Evolutionary conservation across 1,140 invertebrate species (phyloP).

Genomic region (Diachasmimorpha longicaudata): DNA sequence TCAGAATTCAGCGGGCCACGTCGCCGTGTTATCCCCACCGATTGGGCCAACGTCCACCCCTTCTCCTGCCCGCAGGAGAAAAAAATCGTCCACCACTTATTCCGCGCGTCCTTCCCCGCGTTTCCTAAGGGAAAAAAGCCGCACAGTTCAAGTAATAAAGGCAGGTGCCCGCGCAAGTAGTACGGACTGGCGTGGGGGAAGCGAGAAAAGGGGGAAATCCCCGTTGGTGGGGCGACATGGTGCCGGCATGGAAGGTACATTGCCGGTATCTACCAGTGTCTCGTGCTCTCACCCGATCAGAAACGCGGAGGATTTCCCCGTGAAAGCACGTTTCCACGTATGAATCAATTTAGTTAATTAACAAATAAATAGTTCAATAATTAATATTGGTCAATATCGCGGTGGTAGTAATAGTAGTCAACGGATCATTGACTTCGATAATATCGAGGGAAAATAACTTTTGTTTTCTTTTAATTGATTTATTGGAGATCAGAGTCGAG

Average conservation of each 20-base stretch:
- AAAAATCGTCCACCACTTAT: not conserved
- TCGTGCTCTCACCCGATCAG: not conserved
- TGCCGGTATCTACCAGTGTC: slow-evolving; percentile 8
- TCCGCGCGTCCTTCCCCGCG: not conserved
- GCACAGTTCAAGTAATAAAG: too few species aligned
- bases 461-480: too few species aligned
- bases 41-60: too few species aligned
- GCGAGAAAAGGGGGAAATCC: not conserved
- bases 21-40: too few species aligned
- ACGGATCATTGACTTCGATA: too few species aligned
- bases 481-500: not conserved
- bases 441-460: too few species aligned
- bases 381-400: too few species aligned
- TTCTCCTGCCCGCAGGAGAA: too few species aligned
- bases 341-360: too few species aligned
- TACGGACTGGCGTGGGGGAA: not conserved
- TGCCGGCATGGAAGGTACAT: not conserved
- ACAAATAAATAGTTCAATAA: too few species aligned
- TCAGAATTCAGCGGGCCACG: too few species aligned
- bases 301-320: not conserved
- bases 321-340: not conserved
- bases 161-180: not conserved
- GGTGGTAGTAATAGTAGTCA: too few species aligned
- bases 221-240: not conserved
- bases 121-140: not conserved